phyloP scores from a whole-genome alignment of 1,140 invertebrate genomes.

The Listronotus bonariensis region DNA sequence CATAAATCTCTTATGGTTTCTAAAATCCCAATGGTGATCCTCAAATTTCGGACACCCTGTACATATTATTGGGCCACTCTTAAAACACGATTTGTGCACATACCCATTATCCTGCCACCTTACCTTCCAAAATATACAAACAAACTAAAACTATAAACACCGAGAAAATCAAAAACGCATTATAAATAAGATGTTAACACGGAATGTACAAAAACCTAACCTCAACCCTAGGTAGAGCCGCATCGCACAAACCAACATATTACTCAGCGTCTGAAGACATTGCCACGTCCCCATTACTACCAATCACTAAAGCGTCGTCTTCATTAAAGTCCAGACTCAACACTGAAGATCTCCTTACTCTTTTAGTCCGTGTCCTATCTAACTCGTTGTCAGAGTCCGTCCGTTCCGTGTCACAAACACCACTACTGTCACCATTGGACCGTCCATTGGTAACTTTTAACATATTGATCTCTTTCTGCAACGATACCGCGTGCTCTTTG shows the following conservation, averaged over 20 bases:
- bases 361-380: conserved; percentile 61
- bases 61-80: too few species aligned
- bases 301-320: conserved; percentile 61
- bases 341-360: conserved; percentile 69
- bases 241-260: conserved; percentile 7
- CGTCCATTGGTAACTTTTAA: conserved; percentile 48
- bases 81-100: too few species aligned
- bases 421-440: conserved; percentile 52
- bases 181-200: conserved; percentile 8
- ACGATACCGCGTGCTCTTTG: conserved; percentile 63
- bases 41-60: too few species aligned
- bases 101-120: background rate
- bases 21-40: too few species aligned
- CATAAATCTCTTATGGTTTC: too few species aligned
- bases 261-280: conserved; percentile 55
- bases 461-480: conserved; percentile 53
- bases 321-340: conserved; percentile 75
- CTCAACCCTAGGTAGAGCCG: background rate
- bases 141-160: background rate
- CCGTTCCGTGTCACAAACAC: conserved; percentile 56
- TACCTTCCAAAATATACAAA: background rate
- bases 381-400: conserved; percentile 58
- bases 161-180: background rate
- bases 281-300: conserved; percentile 62
- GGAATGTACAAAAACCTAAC: background rate